Evolutionary conservation across 2,797 vertebrate genomes (phyloP), one percentile per base, ranked within the genome.

Genomic region (Ctenopoma multispine): DNA sequence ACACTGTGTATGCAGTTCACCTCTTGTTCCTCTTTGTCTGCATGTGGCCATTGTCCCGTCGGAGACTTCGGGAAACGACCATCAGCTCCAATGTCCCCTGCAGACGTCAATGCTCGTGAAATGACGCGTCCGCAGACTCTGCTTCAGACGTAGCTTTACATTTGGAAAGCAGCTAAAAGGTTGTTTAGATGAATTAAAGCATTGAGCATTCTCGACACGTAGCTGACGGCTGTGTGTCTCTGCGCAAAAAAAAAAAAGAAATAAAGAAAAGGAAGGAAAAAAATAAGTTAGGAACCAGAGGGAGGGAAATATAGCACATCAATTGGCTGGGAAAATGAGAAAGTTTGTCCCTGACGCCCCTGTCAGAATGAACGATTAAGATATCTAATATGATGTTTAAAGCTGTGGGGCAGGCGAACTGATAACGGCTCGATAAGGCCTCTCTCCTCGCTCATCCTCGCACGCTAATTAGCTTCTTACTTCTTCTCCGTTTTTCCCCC

Each of bases 361-460:
- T 71, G 81, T 86, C 68, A 78, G 72, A 89, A 88, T 83, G 76
- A 91, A 86, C 59, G 56, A 88, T 89, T 87, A 88, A 90, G 87
- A 91, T 82, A 87, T 83, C 76, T 90, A 88, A 90, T 88, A 88
- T 87, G 79, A 93, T 85, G 84, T 90, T 92, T 87, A 83, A 91
- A 86, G 85, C 83, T 87, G 74, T 56, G 77, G 82, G 86, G 84
- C 83, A 79, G 77, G 72, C 63, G 8, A 53, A 61, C 76, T 83
- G 87, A 92, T 92, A 90, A 84, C 63, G 48, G 75, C 77, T 79
- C 73, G 79, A 92, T 91, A 88, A 89, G 68, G 56, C 75, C 63
- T 53, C 79, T 80, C 76, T 82, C 73, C 65, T 69, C 61, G 49
- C 84, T 85, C 74, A 82, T 89, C 84, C 72, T 58, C 56, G 7